Evolutionary conservation across 2,888 invertebrate genomes (phyloP).

Genomic region (Athrips mouffetella): DNA sequence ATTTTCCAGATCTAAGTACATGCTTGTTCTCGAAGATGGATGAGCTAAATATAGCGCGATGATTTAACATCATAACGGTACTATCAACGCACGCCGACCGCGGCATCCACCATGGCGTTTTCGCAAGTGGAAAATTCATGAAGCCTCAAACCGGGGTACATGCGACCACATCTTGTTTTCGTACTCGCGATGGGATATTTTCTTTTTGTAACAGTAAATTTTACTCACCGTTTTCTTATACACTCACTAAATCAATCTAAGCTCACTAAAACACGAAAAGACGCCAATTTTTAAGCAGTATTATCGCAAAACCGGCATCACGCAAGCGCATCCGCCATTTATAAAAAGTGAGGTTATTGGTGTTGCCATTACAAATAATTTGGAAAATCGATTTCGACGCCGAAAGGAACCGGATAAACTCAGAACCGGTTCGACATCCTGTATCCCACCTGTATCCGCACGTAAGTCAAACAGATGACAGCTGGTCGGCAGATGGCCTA

Average conservation of each 20-base stretch:
- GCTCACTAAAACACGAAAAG: conserved; percentile 51
- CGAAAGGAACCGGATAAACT: background rate
- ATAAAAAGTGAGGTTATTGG: conserved; percentile 49
- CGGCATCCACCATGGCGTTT: conserved; percentile 67
- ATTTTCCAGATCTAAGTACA: conserved; percentile 24
- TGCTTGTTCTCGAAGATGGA: conserved; percentile 20
- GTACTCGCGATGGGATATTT: background rate
- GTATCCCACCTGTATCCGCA: too few species aligned
- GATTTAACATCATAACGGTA: conserved; percentile 44
- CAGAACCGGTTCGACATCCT: too few species aligned
- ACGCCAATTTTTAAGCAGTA: conserved; percentile 68
- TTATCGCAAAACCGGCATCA: conserved; percentile 75
- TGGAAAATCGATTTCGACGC: conserved; percentile 1
- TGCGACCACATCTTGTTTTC: conserved; percentile 3
- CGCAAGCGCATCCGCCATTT: conserved; percentile 76
- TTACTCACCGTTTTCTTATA: conserved; percentile 45
- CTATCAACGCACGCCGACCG: conserved; percentile 46
- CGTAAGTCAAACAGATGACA: too few species aligned
- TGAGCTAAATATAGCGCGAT: conserved; percentile 30
- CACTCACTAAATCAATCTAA: conserved; percentile 45
- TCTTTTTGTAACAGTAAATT: conserved; percentile 14
- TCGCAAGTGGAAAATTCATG: conserved; percentile 60
- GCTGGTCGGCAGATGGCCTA: too few species aligned
- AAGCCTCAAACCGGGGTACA: conserved; percentile 26
- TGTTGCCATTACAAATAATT: conserved; percentile 35